Percentiles rank a stretch among this genome's conserved stretches.
Conservation (phyloP, 64 coral and sea anemone genomes). For the Actinia tenebrosa region DNA sequence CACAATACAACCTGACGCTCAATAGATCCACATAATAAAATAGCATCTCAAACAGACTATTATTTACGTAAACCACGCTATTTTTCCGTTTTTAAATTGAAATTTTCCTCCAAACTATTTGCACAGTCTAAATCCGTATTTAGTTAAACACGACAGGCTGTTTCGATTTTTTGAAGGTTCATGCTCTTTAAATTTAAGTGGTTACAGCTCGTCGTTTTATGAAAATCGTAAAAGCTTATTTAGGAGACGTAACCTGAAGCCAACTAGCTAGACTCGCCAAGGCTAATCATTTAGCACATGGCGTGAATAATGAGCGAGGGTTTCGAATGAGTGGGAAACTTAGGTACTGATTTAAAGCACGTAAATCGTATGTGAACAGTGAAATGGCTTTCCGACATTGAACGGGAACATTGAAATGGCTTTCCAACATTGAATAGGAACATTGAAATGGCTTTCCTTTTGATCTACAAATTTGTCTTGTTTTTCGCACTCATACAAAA, state of each 20-base stretch:
- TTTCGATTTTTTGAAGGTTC: neutral
- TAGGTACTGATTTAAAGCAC: too few relatives aligned
- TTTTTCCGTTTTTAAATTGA: conserved; percentile 3
- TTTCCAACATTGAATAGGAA: too few relatives aligned
- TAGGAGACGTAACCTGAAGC: neutral
- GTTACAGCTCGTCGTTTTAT: neutral
- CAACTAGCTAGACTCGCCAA: too few relatives aligned
- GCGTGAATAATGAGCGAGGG: neutral
- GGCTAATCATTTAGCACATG: neutral
- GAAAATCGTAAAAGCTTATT: neutral
- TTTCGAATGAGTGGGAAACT: too few relatives aligned
- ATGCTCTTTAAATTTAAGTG: neutral
- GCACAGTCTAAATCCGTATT: neutral
- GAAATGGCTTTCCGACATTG: too few relatives aligned
- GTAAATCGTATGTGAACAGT: too few relatives aligned
- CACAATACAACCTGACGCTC: neutral
- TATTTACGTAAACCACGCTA: neutral
- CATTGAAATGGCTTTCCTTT: too few relatives aligned
- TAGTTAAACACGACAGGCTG: neutral
- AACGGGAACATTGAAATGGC: too few relatives aligned
- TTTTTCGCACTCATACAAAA: too few relatives aligned
- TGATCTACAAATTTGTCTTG: too few relatives aligned
- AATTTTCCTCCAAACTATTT: neutral
- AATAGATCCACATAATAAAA: neutral
- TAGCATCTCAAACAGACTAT: neutral